A percentile compares a stretch with the other conserved stretches of the same genome.
Evolutionary conservation across 2,888 invertebrate species (phyloP).

Genomic region (Glyphotaelius pellucidus): DNA sequence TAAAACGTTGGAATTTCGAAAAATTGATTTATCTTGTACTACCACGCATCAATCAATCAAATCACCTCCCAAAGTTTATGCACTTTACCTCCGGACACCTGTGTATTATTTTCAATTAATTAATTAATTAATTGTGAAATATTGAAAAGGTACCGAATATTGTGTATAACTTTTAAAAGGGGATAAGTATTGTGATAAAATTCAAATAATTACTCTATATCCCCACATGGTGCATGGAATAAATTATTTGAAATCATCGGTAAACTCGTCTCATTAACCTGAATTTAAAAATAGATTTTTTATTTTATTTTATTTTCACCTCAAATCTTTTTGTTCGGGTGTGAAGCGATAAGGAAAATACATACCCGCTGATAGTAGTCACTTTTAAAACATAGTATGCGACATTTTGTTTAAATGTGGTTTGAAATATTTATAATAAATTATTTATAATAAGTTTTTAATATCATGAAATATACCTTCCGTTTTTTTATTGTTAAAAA

Average conservation of each 20-base stretch:
- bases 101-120: too few species aligned
- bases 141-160: too few species aligned
- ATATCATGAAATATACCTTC: not conserved
- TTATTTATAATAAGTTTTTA: not conserved
- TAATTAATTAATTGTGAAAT: too few species aligned
- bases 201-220: too few species aligned
- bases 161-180: too few species aligned
- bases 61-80: too few species aligned
- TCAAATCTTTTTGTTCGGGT: not conserved
- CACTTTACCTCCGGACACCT: too few species aligned
- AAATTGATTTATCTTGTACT: too few species aligned
- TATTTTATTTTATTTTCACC: not conserved
- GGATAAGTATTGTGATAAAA: too few species aligned
- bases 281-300: not conserved
- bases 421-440: not conserved
- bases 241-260: not conserved
- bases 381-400: not conserved
- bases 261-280: not conserved
- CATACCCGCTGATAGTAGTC: not conserved
- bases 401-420: not conserved
- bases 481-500: not conserved
- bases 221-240: not conserved
- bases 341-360: not conserved
- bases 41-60: too few species aligned
- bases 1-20: too few species aligned